A percentile compares a stretch with the other conserved stretches of the same genome.
Evolutionary conservation across 2,797 vertebrate species (phyloP).

Genomic region (Clarias laeviceps): DNA sequence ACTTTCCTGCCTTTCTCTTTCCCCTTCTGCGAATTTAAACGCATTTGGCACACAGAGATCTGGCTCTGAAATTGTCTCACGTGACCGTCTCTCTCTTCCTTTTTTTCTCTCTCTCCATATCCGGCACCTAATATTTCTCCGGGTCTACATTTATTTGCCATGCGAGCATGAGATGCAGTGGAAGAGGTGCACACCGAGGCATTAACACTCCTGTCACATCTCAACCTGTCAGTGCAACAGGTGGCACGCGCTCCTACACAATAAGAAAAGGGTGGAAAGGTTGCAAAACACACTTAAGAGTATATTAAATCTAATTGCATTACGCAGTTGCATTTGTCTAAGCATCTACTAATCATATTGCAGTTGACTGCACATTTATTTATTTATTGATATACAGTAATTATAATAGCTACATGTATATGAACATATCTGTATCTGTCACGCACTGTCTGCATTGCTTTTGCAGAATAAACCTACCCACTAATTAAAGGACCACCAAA

Average conservation of each 20-base stretch:
- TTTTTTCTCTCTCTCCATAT: not conserved
- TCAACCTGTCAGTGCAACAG: conserved; percentile 40
- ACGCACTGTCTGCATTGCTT: no score
- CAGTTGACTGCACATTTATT: not conserved
- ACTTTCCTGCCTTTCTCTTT: conserved; percentile 19
- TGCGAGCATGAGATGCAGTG: not conserved
- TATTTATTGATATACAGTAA: no score
- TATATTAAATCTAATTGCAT: no score
- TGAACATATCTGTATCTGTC: not conserved
- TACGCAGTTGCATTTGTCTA: not conserved
- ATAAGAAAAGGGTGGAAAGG: not conserved
- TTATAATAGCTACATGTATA: not conserved
- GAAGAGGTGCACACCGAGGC: not conserved
- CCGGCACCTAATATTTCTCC: not conserved
- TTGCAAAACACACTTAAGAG: not conserved
- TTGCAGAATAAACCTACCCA: no score
- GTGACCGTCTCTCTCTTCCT: not conserved
- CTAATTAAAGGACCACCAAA: not conserved
- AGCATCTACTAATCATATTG: no score
- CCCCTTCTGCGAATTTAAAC: not conserved
- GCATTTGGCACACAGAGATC: conserved; percentile 11
- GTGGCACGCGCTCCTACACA: conserved; percentile 12
- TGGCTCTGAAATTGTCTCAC: conserved; percentile 11
- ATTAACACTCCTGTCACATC: conserved; percentile 37
- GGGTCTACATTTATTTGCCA: not conserved